phyloP scores from a whole-genome alignment of 2,888 invertebrate species.

The Cantharis nigra region DNA sequence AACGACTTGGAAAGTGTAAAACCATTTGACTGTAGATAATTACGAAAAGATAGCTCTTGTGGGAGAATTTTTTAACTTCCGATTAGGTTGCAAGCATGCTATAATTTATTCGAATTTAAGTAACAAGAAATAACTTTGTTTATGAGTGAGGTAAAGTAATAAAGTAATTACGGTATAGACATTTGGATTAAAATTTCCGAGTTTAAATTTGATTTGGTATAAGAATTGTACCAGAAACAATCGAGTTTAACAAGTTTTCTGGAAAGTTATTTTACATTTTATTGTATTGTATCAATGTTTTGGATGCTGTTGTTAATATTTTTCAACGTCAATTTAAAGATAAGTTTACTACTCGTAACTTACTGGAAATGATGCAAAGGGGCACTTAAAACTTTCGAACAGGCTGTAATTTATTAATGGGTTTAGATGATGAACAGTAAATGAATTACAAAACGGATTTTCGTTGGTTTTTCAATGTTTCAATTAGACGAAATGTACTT shows the following conservation, averaged over 20 bases:
- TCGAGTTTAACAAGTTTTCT: not conserved
- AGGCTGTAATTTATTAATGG: slow-evolving; percentile 43
- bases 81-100: not conserved
- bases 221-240: not conserved
- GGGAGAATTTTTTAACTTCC: not conserved
- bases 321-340: slow-evolving; percentile 26
- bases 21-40: not conserved
- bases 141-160: not conserved
- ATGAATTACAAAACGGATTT: slow-evolving; percentile 44
- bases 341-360: slow-evolving; percentile 10
- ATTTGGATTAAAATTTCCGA: not conserved
- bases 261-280: slow-evolving; percentile 3
- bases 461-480: slow-evolving; percentile 44
- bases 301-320: slow-evolving; percentile 19
- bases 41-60: not conserved
- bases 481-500: slow-evolving; percentile 37
- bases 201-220: not conserved
- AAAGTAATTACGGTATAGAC: not conserved
- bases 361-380: slow-evolving; percentile 10
- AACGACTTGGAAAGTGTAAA: not conserved
- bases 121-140: not conserved
- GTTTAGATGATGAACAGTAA: slow-evolving; percentile 41
- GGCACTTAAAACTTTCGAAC: slow-evolving; percentile 40
- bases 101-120: not conserved
- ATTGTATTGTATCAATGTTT: slow-evolving; percentile 25